Evolutionary conservation across 2,888 invertebrate species (phyloP).

Genomic region (Conus canariensis): DNA sequence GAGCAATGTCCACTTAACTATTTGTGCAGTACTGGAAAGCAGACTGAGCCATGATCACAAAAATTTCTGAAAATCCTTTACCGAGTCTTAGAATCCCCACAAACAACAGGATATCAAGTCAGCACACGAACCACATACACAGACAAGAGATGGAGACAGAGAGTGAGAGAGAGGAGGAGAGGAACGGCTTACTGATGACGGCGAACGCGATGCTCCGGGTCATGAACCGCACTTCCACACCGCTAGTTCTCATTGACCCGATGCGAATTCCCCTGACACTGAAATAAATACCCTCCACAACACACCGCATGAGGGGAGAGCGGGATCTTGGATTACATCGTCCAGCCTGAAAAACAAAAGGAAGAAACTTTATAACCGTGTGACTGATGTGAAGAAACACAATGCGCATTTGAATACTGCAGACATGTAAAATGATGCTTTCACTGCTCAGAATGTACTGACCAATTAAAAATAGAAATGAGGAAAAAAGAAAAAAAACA

Average conservation of each 20-base stretch:
- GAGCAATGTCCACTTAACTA: too few species aligned
- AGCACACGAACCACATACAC: not conserved
- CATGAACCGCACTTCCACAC: constrained; percentile 84
- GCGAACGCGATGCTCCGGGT: constrained; percentile 77
- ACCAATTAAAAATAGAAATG: too few species aligned
- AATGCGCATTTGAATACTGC: too few species aligned
- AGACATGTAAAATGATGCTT: too few species aligned
- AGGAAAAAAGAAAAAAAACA: too few species aligned
- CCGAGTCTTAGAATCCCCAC: too few species aligned
- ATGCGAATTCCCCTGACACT: constrained; percentile 89
- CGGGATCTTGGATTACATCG: not conserved
- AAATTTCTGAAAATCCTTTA: too few species aligned
- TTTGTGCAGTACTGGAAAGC: too few species aligned
- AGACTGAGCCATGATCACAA: too few species aligned
- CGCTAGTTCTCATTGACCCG: constrained; percentile 89
- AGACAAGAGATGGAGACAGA: not conserved
- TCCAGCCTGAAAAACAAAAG: constrained; percentile 14
- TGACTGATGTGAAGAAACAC: too few species aligned
- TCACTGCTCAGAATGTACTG: too few species aligned
- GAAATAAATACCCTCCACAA: constrained; percentile 69
- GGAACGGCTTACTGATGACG: constrained; percentile 59
- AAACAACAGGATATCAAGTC: too few species aligned
- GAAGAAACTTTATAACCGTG: not conserved
- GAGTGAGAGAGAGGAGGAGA: not conserved
- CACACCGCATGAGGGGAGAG: not conserved